Percentiles rank a stretch among this genome's conserved stretches.
phyloP scores from a whole-genome alignment of 2,888 invertebrate genomes.

The Zelleria hepariella region DNA sequence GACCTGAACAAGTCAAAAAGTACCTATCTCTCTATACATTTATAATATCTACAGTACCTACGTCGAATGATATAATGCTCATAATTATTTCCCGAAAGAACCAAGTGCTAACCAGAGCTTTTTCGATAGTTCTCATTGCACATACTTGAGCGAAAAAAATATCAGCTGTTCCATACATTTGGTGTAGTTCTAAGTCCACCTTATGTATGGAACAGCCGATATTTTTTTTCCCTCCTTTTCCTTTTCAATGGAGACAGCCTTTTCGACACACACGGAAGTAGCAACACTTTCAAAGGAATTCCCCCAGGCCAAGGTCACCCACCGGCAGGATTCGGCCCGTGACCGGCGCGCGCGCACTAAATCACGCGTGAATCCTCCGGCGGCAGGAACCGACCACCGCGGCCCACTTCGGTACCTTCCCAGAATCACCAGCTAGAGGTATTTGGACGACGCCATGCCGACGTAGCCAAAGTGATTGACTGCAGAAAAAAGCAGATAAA shows the following conservation, averaged over 20 bases:
- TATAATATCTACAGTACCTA: no score
- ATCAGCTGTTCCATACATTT: no score
- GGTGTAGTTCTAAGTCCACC: no score
- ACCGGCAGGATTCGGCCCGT: not conserved
- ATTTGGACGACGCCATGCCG: not conserved
- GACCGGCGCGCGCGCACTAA: not conserved
- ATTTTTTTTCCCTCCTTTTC: no score
- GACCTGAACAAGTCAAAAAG: no score
- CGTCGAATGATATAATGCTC: no score
- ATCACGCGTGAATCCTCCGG: not conserved
- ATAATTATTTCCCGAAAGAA: not conserved
- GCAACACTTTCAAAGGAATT: not conserved
- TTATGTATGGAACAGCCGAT: no score
- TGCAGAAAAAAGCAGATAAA: no score
- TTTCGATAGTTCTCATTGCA: not conserved
- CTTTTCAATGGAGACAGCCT: not conserved
- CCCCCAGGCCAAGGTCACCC: not conserved
- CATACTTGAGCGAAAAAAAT: no score
- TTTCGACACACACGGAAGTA: not conserved
- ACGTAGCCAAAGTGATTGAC: not conserved
- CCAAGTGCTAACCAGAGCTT: not conserved
- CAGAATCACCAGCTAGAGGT: not conserved
- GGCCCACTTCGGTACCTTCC: not conserved
- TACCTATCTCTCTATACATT: no score
- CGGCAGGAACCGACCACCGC: not conserved